phyloP scores from a whole-genome alignment of 2,888 invertebrate species.

The Sesia bembeciformis region DNA sequence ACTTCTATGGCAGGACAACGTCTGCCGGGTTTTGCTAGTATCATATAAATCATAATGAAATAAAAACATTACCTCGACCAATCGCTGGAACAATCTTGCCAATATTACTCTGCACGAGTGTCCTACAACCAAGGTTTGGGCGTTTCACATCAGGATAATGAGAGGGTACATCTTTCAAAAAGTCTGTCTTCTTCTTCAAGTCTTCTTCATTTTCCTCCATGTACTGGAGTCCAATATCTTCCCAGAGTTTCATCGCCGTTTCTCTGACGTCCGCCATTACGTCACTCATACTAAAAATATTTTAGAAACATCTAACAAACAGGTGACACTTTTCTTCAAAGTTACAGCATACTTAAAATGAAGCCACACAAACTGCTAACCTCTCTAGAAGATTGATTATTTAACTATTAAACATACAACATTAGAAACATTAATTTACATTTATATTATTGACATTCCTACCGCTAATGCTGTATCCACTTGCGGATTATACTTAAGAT shows the following conservation, averaged over 20 bases:
- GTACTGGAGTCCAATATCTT: constrained; percentile 83
- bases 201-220: constrained; percentile 91
- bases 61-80: constrained; percentile 41
- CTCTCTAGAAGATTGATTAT: background rate
- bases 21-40: too few species aligned
- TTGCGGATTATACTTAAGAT: too few species aligned
- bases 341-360: background rate
- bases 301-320: background rate
- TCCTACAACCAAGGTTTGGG: constrained; percentile 91
- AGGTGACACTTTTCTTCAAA: background rate
- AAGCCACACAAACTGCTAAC: background rate
- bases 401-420: background rate
- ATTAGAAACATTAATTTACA: too few species aligned
- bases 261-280: constrained; percentile 82
- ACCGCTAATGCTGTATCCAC: too few species aligned
- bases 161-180: constrained; percentile 75
- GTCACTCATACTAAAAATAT: constrained; percentile 80
- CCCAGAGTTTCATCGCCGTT: constrained; percentile 79
- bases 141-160: constrained; percentile 86
- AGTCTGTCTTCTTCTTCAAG: constrained; percentile 87
- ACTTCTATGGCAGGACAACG: too few species aligned
- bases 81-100: constrained; percentile 83
- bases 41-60: too few species aligned
- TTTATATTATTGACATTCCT: too few species aligned
- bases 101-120: constrained; percentile 83